phyloP scores from a whole-genome alignment of 2,797 vertebrate genomes.

The Argya squamiceps region DNA sequence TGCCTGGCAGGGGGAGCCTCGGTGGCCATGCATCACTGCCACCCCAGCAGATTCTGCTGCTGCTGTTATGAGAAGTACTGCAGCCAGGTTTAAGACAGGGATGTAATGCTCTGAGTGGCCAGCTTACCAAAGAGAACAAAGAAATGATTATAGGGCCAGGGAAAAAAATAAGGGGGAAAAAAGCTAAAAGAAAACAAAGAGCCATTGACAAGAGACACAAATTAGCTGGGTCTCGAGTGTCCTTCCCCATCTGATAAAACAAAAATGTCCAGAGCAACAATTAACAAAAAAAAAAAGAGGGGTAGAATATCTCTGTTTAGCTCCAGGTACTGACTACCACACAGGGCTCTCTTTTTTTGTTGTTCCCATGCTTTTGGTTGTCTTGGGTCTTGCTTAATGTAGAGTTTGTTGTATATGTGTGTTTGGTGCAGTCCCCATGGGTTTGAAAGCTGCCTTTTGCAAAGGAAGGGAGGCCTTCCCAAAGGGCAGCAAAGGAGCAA shows the following conservation, averaged over 20 bases:
- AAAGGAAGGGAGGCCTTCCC: background rate
- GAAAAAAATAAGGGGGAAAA: background rate
- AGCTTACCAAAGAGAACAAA: slow-evolving; percentile 37
- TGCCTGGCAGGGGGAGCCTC: background rate
- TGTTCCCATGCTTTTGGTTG: background rate
- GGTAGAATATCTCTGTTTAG: background rate
- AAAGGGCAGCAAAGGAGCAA: background rate
- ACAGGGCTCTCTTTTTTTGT: background rate
- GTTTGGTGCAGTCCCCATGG: rapidly evolving
- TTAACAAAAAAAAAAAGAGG: background rate
- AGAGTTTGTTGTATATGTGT: background rate
- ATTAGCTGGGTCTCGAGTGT: slow-evolving; percentile 23
- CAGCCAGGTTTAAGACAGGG: background rate
- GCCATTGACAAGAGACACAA: slow-evolving; percentile 35
- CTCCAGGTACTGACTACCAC: background rate
- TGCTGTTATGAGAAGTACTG: background rate
- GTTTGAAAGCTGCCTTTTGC: background rate
- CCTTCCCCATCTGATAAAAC: slow-evolving; percentile 60
- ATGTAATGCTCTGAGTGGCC: background rate
- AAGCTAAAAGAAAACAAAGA: slow-evolving; percentile 28
- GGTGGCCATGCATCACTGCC: rapidly evolving
- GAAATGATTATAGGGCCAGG: background rate
- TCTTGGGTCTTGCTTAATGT: background rate
- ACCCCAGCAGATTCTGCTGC: background rate
- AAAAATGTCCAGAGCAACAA: slow-evolving; percentile 50